Conservation (phyloP, 2,888 invertebrate genomes). For the Pyrgus malvae region DNA sequence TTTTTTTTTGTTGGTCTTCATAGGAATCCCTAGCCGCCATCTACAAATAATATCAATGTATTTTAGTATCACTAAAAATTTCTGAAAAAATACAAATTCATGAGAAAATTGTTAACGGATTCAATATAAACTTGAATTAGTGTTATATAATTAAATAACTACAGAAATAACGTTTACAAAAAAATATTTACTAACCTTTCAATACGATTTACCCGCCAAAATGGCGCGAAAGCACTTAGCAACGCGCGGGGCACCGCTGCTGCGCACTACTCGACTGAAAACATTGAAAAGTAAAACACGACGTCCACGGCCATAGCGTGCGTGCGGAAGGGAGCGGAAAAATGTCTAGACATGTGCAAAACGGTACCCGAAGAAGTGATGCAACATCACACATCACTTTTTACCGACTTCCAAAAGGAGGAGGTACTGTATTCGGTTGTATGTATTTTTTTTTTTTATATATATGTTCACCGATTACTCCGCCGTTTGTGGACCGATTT, state of each 20-base stretch:
- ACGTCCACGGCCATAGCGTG: conserved; percentile 2
- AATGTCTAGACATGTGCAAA: no score
- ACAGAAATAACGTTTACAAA: background rate
- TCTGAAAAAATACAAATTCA: background rate
- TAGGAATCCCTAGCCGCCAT: conserved; percentile 16
- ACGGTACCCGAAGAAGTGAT: no score
- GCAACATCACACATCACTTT: no score
- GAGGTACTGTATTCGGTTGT: no score
- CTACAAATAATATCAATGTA: conserved; percentile 3
- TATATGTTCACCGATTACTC: no score
- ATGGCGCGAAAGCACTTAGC: conserved; percentile 8
- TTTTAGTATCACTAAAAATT: background rate
- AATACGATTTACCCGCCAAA: background rate
- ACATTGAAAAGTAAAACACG: background rate
- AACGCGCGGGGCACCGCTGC: conserved; percentile 10
- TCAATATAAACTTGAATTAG: background rate
- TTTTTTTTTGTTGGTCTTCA: conserved; percentile 24
- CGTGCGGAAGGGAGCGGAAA: background rate
- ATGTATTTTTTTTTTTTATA: no score
- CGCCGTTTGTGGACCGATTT: no score
- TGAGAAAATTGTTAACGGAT: background rate
- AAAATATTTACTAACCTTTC: no score
- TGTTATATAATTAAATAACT: background rate
- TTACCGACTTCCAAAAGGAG: no score
- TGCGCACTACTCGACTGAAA: conserved; percentile 10